Base-by-base conservation (phyloP, 2,113 vertebrate species). In the Amia ocellicauda region DNA sequence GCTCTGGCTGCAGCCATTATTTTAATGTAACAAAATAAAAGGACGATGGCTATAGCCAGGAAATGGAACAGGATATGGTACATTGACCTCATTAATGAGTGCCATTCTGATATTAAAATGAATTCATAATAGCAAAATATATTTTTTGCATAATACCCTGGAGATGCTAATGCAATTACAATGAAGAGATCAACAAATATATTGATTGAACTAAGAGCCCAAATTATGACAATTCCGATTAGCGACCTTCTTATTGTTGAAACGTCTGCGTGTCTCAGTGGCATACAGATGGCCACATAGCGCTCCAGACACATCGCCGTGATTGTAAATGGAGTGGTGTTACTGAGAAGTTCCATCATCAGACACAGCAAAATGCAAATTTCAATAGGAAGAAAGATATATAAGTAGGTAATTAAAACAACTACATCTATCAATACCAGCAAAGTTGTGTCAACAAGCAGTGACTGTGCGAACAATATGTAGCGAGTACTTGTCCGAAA, bases 401-500 rank as follows among this genome's bases (percentile, higher is more conserved):
- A 9, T n/a, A 45, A 47, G 14, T 29, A 23, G 24, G 2, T 7
- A 0, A 16, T 23, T 5, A 69, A 3, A 3, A 16, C 17, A 1
- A 51, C 17, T 10, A 60, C 28, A 2, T 60, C 43, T 0, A 9
- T 2, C 7, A 54, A 8, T 10, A 26, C 3, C 1, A 67, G 50
- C n/a, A 49, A 53, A 11, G 51, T 4, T 0, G 16, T 1, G 31
- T 67, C 65, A 42, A 16, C 55, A 13, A 62, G 29, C 3, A 68
- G 49, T 51, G 55, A 56, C n/a, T 68, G 50, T 58, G 50, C 40
- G 9, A 68, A 68, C 9, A 68, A 42, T 9, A 68, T 10, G 20
- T 68, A 68, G 24, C 66, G 66, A 3, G 36, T 28, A 4, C 27
- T 27, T 20, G 58, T 31, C 10, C 57, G 19, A n/a, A 52, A 29